phyloP scores from a whole-genome alignment of 1,140 invertebrate species.

The Platorchestia sp. region DNA sequence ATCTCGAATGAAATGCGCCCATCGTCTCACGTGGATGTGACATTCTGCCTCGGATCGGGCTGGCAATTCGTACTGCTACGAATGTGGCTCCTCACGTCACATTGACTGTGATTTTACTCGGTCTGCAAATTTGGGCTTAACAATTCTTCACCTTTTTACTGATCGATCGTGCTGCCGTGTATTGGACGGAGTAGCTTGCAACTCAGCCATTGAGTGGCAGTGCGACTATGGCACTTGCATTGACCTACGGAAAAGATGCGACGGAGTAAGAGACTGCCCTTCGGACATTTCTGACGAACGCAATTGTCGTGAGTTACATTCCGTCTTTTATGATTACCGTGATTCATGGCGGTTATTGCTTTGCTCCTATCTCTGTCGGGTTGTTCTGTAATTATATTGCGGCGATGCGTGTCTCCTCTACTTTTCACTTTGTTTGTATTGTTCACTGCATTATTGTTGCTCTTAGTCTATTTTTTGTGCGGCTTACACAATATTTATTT shows the following conservation, averaged over 20 bases:
- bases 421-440: not conserved
- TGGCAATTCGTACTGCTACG: not conserved
- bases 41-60: not conserved
- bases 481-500: too few relatives aligned
- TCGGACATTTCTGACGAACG: constrained; percentile 80
- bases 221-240: constrained; percentile 57
- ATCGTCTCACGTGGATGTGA: not conserved
- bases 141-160: constrained; percentile 68
- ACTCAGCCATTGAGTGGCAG: constrained; percentile 56
- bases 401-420: not conserved
- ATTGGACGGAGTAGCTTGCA: constrained; percentile 13
- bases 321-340: not conserved
- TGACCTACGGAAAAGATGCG: constrained; percentile 47
- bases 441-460: not conserved
- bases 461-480: too few relatives aligned
- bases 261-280: constrained; percentile 74
- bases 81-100: not conserved
- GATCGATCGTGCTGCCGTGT: constrained; percentile 70
- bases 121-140: not conserved
- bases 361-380: not conserved
- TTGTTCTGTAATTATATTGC: not conserved
- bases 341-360: not conserved
- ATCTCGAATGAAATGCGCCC: constrained; percentile 71
- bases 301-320: constrained; percentile 75
- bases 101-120: not conserved